Evolutionary conservation across 2,888 invertebrate species (phyloP).

Genomic region (Odontomyia ornata): DNA sequence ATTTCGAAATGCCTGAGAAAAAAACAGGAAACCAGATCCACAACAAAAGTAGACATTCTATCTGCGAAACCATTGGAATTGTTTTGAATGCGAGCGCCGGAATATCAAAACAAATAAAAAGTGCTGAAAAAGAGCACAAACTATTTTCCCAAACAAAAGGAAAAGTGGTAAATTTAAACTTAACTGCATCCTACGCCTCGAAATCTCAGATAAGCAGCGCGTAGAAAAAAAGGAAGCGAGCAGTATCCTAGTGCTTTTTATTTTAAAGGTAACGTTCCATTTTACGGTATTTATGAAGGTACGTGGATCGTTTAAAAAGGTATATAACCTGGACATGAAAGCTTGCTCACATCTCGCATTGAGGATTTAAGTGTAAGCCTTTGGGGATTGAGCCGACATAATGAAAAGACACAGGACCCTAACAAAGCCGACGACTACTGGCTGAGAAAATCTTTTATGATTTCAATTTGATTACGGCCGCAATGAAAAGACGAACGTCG

Average conservation of each 20-base stretch:
- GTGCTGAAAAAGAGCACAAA: not conserved
- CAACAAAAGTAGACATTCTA: not conserved
- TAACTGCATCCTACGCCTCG: not conserved
- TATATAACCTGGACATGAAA: not conserved
- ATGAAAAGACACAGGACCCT: conserved; percentile 24
- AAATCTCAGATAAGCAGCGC: conserved; percentile 21
- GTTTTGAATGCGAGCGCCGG: not conserved
- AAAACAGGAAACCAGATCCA: not conserved
- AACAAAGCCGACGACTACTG: not conserved
- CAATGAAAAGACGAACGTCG: not conserved
- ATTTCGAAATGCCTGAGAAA: not conserved
- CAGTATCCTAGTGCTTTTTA: not conserved
- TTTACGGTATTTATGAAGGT: conserved; percentile 41
- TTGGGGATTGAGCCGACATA: conserved; percentile 2
- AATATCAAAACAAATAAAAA: not conserved
- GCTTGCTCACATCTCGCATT: not conserved
- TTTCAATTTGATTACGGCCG: conserved; percentile 39
- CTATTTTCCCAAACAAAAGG: not conserved
- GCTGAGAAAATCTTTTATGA: conserved; percentile 33
- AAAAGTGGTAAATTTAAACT: conserved; percentile 6
- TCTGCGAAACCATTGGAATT: conserved; percentile 12
- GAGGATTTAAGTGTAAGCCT: conserved; percentile 1
- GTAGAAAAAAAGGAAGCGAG: not conserved
- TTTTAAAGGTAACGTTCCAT: conserved; percentile 26
- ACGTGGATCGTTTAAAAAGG: conserved; percentile 33